These are phyloP conservation scores for Cataglyphis altisquamis DNA, from an alignment of 2,888 invertebrate genomes.

Conservation along the genomic window DNA sequence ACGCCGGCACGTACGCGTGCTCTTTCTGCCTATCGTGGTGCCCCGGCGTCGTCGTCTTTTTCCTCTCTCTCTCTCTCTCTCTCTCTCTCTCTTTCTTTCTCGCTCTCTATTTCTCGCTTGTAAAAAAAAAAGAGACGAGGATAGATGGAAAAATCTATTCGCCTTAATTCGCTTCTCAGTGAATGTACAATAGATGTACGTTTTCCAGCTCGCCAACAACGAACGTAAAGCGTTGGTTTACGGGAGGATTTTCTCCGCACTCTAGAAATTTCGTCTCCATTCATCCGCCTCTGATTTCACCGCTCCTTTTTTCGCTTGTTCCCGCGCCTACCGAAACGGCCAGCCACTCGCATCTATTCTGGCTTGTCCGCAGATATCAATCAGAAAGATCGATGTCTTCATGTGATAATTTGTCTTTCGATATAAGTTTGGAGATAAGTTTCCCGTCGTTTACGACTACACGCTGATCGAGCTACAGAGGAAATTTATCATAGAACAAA, in stretches of 20 bases:
- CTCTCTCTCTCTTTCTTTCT: constrained; percentile 11
- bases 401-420: constrained; percentile 49
- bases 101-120: constrained; percentile 33
- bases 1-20: constrained; percentile 60
- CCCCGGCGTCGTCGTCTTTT: constrained; percentile 5
- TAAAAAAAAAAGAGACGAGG: constrained; percentile 55
- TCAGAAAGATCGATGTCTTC: constrained; percentile 53
- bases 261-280: constrained; percentile 46
- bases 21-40: constrained; percentile 49
- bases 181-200: constrained; percentile 71
- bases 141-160: constrained; percentile 74
- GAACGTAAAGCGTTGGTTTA: constrained; percentile 61
- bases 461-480: background rate
- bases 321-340: constrained; percentile 34
- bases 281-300: constrained; percentile 46
- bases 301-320: constrained; percentile 19
- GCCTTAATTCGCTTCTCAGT: constrained; percentile 76
- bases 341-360: constrained; percentile 38
- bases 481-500: constrained; percentile 2
- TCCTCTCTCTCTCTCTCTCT: constrained; percentile 15
- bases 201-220: constrained; percentile 66
- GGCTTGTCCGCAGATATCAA: constrained; percentile 31
- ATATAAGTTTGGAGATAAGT: constrained; percentile 10
- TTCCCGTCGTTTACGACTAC: constrained; percentile 1
- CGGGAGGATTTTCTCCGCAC: constrained; percentile 63